Conservation (phyloP, 2,797 vertebrate species). For the Tauraco hartlaubi region DNA sequence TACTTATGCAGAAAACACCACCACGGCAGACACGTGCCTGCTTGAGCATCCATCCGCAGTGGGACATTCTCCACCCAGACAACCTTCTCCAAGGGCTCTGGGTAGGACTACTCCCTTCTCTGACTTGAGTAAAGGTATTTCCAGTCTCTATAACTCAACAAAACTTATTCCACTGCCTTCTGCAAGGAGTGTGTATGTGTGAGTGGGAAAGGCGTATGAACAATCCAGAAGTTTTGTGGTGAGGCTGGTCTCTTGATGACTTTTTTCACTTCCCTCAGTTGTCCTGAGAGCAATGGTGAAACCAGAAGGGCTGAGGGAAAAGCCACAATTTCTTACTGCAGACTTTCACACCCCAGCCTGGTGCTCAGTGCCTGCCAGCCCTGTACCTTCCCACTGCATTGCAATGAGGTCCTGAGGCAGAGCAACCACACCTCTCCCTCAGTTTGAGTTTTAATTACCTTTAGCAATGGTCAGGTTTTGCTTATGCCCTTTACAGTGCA, state of each 20-base stretch:
- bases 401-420: background rate
- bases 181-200: background rate
- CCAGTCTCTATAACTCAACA: background rate
- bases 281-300: background rate
- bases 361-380: background rate
- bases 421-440: background rate
- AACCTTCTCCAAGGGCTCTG: background rate
- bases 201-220: background rate
- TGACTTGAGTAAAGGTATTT: background rate
- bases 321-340: background rate
- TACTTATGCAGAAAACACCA: background rate
- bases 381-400: background rate
- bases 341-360: background rate
- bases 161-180: background rate
- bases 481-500: background rate
- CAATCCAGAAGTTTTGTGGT: background rate
- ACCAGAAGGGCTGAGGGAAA: background rate
- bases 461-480: background rate
- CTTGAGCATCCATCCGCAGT: background rate
- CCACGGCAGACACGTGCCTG: accelerated
- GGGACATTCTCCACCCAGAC: background rate
- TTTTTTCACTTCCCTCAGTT: background rate
- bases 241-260: background rate
- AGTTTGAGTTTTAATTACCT: background rate
- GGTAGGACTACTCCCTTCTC: background rate